Evolutionary conservation across 2,888 invertebrate genomes (phyloP).

Genomic region (Drosophila ustulata): DNA sequence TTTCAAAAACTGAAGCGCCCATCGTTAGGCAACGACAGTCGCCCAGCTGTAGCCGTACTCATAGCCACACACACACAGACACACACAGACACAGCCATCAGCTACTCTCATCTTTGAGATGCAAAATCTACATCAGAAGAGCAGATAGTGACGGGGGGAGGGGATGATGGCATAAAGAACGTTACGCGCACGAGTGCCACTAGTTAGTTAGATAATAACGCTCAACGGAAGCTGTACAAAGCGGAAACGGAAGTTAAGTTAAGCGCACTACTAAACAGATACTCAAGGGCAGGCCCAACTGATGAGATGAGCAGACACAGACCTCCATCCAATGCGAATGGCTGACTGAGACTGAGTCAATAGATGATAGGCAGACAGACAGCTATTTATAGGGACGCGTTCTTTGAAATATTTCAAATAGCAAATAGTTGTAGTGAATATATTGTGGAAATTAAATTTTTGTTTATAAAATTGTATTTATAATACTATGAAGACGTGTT

Average conservation of each 20-base stretch:
- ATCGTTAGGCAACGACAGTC: conserved; percentile 48
- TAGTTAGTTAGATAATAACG: conserved; percentile 81
- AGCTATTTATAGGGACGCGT: neutral
- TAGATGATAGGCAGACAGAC: conserved; percentile 38
- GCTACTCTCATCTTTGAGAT: conserved; percentile 35
- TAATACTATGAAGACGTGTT: too few relatives aligned
- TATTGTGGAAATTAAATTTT: too few relatives aligned
- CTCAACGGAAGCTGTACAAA: conserved; percentile 77
- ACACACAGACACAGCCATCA: conserved; percentile 21
- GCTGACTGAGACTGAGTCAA: conserved; percentile 34
- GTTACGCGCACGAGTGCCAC: conserved; percentile 81
- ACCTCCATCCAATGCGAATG: conserved; percentile 28
- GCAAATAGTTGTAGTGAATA: too few relatives aligned
- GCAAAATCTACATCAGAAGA: conserved; percentile 39
- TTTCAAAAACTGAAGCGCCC: conserved; percentile 73
- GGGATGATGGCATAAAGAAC: conserved; percentile 58
- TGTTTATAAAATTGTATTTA: too few relatives aligned
- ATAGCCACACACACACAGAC: neutral
- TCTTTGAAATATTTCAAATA: neutral
- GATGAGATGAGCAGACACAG: neutral
- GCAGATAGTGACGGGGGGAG: neutral
- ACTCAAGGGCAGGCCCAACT: conserved; percentile 49
- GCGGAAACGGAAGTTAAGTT: conserved; percentile 81
- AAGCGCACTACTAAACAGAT: conserved; percentile 80
- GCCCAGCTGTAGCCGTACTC: conserved; percentile 24